Evolutionary conservation across 2,888 invertebrate genomes (phyloP), one percentile per base, ranked within the genome.

Genomic region (Prosopocoilus inquinatus): DNA sequence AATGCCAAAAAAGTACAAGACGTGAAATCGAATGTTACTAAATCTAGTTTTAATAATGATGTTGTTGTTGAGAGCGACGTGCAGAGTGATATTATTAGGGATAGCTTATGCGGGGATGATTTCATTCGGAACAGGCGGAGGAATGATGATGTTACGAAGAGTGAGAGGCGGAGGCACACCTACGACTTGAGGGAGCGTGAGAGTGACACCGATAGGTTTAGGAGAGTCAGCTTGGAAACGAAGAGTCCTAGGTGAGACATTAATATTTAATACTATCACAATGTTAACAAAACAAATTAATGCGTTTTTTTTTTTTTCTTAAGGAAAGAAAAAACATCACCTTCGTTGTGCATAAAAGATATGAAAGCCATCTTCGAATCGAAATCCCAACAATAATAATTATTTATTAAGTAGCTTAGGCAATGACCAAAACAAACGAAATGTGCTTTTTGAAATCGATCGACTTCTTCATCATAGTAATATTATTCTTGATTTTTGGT

Each of bases 291-390:
- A 15, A 15, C n/a, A 9, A 45, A 41, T 11, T 41, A n/a, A n/a
- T n/a, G n/a, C 7, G 32, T 7, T 36, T 11, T 34, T 35, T 34
- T 52, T 41, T 62, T 59, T 63, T 59, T 59, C 78, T 78, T 8
- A 78, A 88, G 87, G 73, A 84, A 84, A 75, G 87, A 88, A 63
- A 86, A 85, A 72, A 79, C 83, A 57, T 87, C 88, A 33, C 87
- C 87, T 8, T 83, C 88, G 41, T 87, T 85, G 76, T 87, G 87
- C 72, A 91, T 91, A 66, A 85, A 87, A 67, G 90, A 91, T 73
- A 90, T 91, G 84, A 86, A 91, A 58, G 90, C 90, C 60, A 84
- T 90, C 73, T 91, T 91, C 72, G 91, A 91, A 76, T 86, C 87
- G 71, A 87, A 88, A 73, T 85, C 84, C 57, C 77, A 76, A 70